Evolutionary conservation across 1,140 invertebrate genomes (phyloP).

Genomic region (Manduca sexta): DNA sequence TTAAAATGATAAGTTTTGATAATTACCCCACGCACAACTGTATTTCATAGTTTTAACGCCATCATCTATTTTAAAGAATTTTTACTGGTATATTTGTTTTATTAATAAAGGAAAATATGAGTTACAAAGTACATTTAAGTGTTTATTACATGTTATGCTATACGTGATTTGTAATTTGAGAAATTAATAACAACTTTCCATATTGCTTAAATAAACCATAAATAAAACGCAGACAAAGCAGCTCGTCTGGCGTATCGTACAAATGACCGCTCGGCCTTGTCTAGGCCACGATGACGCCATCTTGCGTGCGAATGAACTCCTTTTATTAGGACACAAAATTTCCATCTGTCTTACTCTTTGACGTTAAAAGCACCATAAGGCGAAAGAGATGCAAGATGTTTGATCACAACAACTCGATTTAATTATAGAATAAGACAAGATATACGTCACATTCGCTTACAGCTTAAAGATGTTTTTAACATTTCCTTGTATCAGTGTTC

Average conservation of each 20-base stretch:
- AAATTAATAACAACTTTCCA: conserved; percentile 12
- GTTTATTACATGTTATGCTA: too few relatives aligned
- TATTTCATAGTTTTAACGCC: background rate
- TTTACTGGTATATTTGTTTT: background rate
- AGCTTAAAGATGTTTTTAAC: background rate
- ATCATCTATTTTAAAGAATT: background rate
- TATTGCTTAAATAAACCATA: conserved; percentile 14
- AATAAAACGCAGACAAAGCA: conserved; percentile 42
- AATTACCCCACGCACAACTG: background rate
- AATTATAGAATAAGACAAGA: conserved; percentile 30
- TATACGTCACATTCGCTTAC: conserved; percentile 13
- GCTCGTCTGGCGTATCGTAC: conserved; percentile 56
- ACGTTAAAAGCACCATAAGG: conserved; percentile 11
- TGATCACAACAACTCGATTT: conserved; percentile 20
- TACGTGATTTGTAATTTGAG: background rate
- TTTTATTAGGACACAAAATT: conserved; percentile 56
- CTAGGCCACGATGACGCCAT: conserved; percentile 70
- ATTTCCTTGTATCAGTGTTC: background rate
- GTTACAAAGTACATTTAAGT: background rate
- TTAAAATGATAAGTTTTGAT: conserved; percentile 2
- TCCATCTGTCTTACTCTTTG: conserved; percentile 37
- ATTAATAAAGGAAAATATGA: background rate
- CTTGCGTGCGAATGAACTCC: conserved; percentile 50
- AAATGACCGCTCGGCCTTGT: conserved; percentile 69
- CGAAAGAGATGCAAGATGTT: conserved; percentile 30